Evolutionary conservation across 2,113 vertebrate species (phyloP).

Genomic region (Scomber colias): DNA sequence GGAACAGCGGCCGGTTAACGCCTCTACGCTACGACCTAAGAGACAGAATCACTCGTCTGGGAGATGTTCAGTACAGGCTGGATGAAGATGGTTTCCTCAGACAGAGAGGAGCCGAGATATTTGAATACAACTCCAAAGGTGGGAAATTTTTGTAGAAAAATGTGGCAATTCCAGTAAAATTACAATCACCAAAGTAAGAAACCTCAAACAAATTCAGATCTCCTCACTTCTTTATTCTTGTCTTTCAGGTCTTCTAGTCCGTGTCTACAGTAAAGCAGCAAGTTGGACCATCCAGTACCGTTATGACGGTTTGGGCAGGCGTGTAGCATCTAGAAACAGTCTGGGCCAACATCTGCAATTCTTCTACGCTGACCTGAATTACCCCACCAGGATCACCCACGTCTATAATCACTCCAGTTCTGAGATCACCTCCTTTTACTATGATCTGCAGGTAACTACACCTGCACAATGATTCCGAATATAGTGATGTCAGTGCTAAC

Average conservation of each 20-base stretch:
- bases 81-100: slow-evolving; percentile 97
- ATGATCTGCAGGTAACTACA: slow-evolving; percentile 89
- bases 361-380: slow-evolving; percentile 96
- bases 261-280: slow-evolving; percentile 96
- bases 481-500: neutral
- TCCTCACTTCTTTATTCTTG: neutral
- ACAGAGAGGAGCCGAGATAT: slow-evolving; percentile 96
- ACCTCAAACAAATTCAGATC: too few relatives aligned
- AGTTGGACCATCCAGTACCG: slow-evolving; percentile 98
- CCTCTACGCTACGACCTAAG: slow-evolving; percentile 96
- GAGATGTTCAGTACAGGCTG: slow-evolving; percentile 94
- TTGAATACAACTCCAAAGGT: slow-evolving; percentile 98
- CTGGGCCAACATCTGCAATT: slow-evolving; percentile 98
- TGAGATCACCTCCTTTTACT: slow-evolving; percentile 98
- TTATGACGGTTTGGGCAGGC: slow-evolving; percentile 94
- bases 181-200: too few relatives aligned
- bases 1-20: slow-evolving; percentile 92
- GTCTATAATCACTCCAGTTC: slow-evolving; percentile 99
- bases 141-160: neutral
- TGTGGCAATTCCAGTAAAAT: neutral
- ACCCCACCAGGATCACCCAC: slow-evolving; percentile 96
- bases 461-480: neutral
- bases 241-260: slow-evolving; percentile 88
- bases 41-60: slow-evolving; percentile 96
- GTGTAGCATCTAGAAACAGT: slow-evolving; percentile 94